Conservation (phyloP, 2,113 vertebrate species). For the Caranx melampygus region DNA sequence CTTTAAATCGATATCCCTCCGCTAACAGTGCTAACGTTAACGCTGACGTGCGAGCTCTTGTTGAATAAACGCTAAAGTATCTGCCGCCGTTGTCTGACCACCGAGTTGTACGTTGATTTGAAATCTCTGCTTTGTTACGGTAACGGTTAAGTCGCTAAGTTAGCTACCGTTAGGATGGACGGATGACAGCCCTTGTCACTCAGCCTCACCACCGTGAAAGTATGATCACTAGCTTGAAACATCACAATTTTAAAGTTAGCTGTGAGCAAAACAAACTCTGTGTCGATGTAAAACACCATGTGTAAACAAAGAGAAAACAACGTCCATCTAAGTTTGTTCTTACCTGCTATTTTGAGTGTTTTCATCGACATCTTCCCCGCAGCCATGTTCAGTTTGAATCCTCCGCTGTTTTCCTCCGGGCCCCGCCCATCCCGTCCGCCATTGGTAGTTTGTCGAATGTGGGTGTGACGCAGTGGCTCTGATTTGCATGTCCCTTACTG, state of each 20-base stretch:
- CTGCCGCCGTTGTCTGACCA: background rate
- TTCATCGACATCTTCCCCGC: conserved; percentile 77
- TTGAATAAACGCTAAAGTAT: background rate
- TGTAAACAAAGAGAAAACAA: background rate
- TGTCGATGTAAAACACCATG: rapidly evolving
- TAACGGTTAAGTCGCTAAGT: background rate
- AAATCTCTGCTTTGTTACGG: background rate
- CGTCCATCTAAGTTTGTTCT: background rate
- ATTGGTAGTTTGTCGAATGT: conserved; percentile 61
- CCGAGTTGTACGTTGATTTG: background rate
- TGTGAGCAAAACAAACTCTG: rapidly evolving
- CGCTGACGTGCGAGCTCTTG: background rate
- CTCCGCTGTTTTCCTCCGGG: conserved; percentile 60
- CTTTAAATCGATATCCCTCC: background rate
- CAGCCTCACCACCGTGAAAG: background rate
- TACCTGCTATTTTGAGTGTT: conserved; percentile 78
- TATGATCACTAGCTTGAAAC: background rate
- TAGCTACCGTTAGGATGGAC: background rate
- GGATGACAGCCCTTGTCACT: conserved; percentile 15
- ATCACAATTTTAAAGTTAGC: rapidly evolving
- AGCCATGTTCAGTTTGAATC: conserved; percentile 86
- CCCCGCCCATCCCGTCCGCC: conserved; percentile 47
- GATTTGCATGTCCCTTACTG: background rate
- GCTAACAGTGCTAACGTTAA: background rate
- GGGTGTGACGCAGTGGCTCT: background rate